phyloP scores from a whole-genome alignment of 1,140 invertebrate genomes.

The Ylistrum balloti region DNA sequence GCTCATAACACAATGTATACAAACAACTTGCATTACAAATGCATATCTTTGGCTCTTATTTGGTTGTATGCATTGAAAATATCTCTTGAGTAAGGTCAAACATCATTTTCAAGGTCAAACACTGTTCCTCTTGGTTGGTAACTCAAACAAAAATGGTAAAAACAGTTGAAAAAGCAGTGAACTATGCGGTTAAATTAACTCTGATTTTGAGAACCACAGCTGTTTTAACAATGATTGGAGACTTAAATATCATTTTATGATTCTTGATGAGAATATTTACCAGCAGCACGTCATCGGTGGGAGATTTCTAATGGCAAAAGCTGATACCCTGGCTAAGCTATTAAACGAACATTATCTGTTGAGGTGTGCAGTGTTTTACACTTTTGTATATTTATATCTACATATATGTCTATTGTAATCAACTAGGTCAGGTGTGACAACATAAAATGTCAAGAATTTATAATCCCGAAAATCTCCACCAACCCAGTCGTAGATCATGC shows the following conservation, averaged over 20 bases:
- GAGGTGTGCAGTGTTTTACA: background rate
- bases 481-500: background rate
- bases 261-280: background rate
- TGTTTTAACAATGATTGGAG: too few species aligned
- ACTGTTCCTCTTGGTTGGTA: background rate
- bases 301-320: background rate
- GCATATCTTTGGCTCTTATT: too few species aligned
- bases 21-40: too few species aligned
- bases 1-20: too few species aligned
- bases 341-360: background rate
- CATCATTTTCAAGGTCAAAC: background rate
- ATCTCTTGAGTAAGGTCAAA: background rate
- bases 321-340: background rate
- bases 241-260: background rate
- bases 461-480: background rate
- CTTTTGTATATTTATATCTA: background rate
- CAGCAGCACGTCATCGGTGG: background rate
- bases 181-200: too few species aligned
- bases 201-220: too few species aligned
- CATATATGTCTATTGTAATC: background rate
- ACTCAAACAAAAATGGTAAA: background rate
- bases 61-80: too few species aligned
- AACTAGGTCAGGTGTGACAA: conserved; percentile 19
- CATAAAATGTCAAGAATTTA: conserved; percentile 10
- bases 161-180: background rate